Conservation (phyloP, 2,797 vertebrate species). For the Crossoptilon crossoptilon region DNA sequence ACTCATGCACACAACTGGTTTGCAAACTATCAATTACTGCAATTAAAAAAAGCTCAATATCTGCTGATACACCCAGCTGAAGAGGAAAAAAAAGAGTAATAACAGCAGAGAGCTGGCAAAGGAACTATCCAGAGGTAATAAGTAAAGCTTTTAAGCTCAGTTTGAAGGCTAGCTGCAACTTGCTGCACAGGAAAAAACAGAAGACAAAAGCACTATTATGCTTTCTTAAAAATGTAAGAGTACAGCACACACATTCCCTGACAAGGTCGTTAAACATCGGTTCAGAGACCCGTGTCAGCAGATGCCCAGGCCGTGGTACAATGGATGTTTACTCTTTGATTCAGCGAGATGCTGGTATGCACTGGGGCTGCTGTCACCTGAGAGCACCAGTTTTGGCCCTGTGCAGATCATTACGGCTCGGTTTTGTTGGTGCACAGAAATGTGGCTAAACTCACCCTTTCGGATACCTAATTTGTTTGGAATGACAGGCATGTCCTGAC, state of each 20-base stretch:
- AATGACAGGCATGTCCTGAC: constrained; percentile 80
- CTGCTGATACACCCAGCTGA: not conserved
- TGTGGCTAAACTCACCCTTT: constrained; percentile 61
- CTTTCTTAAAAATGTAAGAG: constrained; percentile 59
- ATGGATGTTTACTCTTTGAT: constrained; percentile 67
- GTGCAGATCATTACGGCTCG: not conserved
- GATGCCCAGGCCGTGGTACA: not conserved
- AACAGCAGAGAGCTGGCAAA: constrained; percentile 29
- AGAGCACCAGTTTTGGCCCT: not conserved
- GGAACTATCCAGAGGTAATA: constrained; percentile 58
- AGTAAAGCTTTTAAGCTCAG: constrained; percentile 39
- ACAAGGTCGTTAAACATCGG: constrained; percentile 65
- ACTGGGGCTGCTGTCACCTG: constrained; percentile 30
- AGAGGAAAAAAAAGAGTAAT: not conserved
- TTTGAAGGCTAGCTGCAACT: constrained; percentile 70
- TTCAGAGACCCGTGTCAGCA: constrained; percentile 48
- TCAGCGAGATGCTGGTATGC: constrained; percentile 51
- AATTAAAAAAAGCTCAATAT: not conserved
- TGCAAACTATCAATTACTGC: constrained; percentile 28
- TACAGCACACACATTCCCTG: constrained; percentile 54
- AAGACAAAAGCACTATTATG: constrained; percentile 75
- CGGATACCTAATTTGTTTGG: constrained; percentile 77
- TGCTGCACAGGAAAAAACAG: constrained; percentile 71
- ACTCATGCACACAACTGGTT: not conserved
- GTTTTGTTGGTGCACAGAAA: constrained; percentile 60